Evolutionary conservation across 2,797 vertebrate species (phyloP).

Genomic region (Miichthys miiuy): DNA sequence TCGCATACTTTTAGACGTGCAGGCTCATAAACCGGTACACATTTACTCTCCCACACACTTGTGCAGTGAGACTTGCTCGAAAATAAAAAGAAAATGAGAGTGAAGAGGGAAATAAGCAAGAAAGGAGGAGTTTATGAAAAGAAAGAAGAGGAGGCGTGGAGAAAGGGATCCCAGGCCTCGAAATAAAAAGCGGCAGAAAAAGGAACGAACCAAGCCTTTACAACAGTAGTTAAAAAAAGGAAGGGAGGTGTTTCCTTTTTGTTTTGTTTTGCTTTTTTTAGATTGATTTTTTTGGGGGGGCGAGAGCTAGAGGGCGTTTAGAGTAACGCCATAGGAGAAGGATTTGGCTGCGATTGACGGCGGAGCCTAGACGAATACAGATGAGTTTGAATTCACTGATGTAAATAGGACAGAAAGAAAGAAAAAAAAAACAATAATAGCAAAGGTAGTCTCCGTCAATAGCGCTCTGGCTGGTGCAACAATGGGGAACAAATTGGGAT

Average conservation of each 20-base stretch:
- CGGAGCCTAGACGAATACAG: conserved; percentile 69
- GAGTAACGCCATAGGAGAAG: conserved; percentile 58
- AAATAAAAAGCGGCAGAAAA: conserved; percentile 43
- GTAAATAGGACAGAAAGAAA: conserved; percentile 44
- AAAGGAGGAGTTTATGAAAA: conserved; percentile 54
- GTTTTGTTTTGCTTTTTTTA: conserved; percentile 10
- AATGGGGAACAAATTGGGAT: conserved; percentile 72
- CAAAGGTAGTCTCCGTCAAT: conserved; percentile 55
- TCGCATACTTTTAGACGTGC: conserved; percentile 8
- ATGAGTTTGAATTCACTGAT: conserved; percentile 67
- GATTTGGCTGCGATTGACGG: conserved; percentile 69
- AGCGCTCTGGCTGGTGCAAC: conserved; percentile 57
- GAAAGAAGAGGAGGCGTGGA: conserved; percentile 57
- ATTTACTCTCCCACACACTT: conserved; percentile 18
- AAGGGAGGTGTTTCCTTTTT: conserved; percentile 10
- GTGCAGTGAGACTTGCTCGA: neutral
- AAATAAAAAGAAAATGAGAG: conserved; percentile 22
- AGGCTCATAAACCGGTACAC: conserved; percentile 24
- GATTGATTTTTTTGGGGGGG: conserved; percentile 25
- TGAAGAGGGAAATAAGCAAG: conserved; percentile 15
- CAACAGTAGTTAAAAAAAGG: conserved; percentile 23
- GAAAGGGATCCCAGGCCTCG: conserved; percentile 46
- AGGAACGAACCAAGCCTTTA: conserved; percentile 18
- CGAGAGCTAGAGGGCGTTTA: conserved; percentile 51
- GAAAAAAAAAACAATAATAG: conserved; percentile 47